These are phyloP conservation scores for Gephyroberyx darwinii DNA, from an alignment of 2,797 vertebrate genomes.

Conservation along the genomic window DNA sequence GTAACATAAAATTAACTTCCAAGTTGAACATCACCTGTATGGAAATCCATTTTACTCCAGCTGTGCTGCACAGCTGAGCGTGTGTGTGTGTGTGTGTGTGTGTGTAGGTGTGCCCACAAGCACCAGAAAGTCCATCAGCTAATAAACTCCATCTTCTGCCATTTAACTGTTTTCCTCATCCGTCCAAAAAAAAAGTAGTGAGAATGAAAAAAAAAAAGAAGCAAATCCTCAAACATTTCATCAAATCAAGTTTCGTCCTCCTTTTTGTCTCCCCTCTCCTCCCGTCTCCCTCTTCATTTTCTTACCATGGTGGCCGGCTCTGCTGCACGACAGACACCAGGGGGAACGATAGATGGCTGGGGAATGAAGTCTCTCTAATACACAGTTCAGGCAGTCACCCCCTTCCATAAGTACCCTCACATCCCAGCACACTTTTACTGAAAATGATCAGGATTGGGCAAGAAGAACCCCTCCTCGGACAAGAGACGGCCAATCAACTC, in stretches of 20 bases:
- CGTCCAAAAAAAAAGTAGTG: conserved; percentile 13
- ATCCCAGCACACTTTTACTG: conserved; percentile 47
- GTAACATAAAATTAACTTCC: not conserved
- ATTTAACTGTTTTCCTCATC: conserved; percentile 22
- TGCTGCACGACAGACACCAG: conserved; percentile 54
- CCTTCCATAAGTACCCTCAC: conserved; percentile 71
- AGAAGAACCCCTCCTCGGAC: conserved; percentile 39
- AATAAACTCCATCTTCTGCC: conserved; percentile 41
- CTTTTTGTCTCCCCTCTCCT: conserved; percentile 10
- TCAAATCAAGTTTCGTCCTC: conserved; percentile 12
- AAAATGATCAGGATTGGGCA: conserved; percentile 77
- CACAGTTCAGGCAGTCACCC: conserved; percentile 40
- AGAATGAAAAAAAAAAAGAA: conserved; percentile 3
- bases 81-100: not conserved
- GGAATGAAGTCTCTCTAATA: conserved; percentile 38
- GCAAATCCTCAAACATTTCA: conserved; percentile 31
- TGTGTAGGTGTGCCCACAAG: not conserved
- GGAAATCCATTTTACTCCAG: conserved; percentile 39
- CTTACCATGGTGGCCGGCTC: conserved; percentile 79
- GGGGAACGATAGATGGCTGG: conserved; percentile 24
- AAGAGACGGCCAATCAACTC: conserved; percentile 74
- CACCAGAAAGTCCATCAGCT: not conserved
- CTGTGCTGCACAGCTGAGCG: conserved; percentile 9
- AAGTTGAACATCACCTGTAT: conserved; percentile 4
- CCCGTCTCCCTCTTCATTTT: conserved; percentile 26